phyloP scores from a whole-genome alignment of 2,113 vertebrate species.

The Bos taurus region ARS-UCD2.0 NC_037348.1:64128001-64128500 shows the following conservation, averaged over 20 bases:
- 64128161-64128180: background rate
- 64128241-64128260: background rate
- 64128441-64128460: background rate
- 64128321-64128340: conserved; percentile 5
- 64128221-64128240: background rate
- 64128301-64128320: background rate
- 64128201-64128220: background rate
- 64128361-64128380: background rate
- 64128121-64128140: background rate
- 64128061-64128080: background rate
- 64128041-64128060: background rate
- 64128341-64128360: background rate
- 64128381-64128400: background rate
- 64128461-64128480: background rate
- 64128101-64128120: background rate
- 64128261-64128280: background rate
- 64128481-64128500: background rate
- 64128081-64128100: background rate
- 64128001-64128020: background rate
- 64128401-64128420: background rate
- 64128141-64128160: background rate
- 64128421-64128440: background rate
- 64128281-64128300: background rate
- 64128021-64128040: background rate
- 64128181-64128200: background rate